Percentiles rank a stretch among this genome's conserved stretches.
phyloP scores from a whole-genome alignment of 2,113 vertebrate species.

The Mobula birostris region DNA sequence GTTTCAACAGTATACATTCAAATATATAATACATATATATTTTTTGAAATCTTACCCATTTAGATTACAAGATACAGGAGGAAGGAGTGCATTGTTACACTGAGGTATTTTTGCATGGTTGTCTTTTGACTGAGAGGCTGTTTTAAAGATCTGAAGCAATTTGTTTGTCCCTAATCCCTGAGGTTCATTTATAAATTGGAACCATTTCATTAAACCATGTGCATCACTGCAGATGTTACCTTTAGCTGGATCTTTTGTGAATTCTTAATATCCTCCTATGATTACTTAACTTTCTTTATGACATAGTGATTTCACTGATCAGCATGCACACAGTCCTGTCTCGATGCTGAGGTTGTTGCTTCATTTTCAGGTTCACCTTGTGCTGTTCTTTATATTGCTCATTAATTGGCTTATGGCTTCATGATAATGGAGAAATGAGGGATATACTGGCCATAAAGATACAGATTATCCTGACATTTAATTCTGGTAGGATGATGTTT shows the following conservation, averaged over 20 bases:
- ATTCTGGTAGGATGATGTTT: not conserved
- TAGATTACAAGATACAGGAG: not conserved
- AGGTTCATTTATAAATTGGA: not conserved
- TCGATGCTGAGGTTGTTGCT: not conserved
- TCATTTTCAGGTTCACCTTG: not conserved
- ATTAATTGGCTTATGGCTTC: not conserved
- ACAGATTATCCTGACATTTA: not conserved
- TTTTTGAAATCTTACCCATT: not conserved
- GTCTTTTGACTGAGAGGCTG: not conserved
- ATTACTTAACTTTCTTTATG: not conserved
- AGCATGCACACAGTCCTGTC: not conserved
- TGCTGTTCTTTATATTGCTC: not conserved
- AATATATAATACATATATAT: not conserved
- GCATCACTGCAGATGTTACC: conserved; percentile 9
- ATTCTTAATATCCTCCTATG: not conserved
- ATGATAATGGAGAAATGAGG: not conserved
- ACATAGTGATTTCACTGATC: not conserved
- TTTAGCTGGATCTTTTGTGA: conserved; percentile 21
- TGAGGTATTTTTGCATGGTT: not conserved
- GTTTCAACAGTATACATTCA: not conserved
- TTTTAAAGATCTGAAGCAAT: not conserved
- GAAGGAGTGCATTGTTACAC: not conserved
- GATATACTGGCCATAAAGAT: not conserved
- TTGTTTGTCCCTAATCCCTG: not conserved
- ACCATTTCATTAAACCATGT: not conserved